phyloP scores from a whole-genome alignment of 2,888 invertebrate species.

The Hypsopygia costalis region DNA sequence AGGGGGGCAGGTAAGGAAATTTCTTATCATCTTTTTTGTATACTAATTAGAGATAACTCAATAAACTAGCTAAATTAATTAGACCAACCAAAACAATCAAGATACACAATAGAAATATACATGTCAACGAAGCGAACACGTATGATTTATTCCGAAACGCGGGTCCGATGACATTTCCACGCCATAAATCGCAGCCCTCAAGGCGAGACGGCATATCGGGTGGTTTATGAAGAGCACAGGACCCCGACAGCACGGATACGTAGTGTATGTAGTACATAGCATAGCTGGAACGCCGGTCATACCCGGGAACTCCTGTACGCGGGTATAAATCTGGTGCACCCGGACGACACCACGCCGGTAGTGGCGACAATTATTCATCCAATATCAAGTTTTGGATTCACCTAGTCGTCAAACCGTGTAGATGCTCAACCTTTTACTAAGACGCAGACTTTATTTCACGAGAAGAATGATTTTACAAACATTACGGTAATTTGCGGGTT shows the following conservation, averaged over 20 bases:
- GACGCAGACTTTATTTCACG: no score
- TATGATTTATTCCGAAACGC: conserved; percentile 73
- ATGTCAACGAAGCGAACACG: conserved; percentile 63
- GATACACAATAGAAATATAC: conserved; percentile 48
- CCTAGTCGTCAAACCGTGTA: conserved; percentile 30
- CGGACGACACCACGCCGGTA: conserved; percentile 76
- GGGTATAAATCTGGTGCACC: conserved; percentile 55
- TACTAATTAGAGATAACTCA: no score
- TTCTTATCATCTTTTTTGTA: no score
- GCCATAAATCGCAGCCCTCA: conserved; percentile 75
- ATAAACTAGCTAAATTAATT: no score
- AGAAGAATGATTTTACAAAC: no score
- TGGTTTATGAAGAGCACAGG: conserved; percentile 68
- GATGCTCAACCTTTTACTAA: no score
- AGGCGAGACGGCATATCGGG: conserved; percentile 70
- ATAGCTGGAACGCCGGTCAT: conserved; percentile 18
- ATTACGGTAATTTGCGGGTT: no score
- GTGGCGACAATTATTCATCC: conserved; percentile 78
- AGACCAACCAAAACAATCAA: not conserved
- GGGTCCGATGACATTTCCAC: conserved; percentile 75
- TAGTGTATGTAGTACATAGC: conserved; percentile 20
- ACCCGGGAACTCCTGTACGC: conserved; percentile 15
- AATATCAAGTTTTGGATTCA: conserved; percentile 80
- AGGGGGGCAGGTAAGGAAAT: no score
- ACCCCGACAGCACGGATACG: conserved; percentile 60